These are phyloP conservation scores for Parazoanthus atlanticus DNA, from an alignment of 92 coral and sea anemone genomes.

Conservation along the genomic window DNA sequence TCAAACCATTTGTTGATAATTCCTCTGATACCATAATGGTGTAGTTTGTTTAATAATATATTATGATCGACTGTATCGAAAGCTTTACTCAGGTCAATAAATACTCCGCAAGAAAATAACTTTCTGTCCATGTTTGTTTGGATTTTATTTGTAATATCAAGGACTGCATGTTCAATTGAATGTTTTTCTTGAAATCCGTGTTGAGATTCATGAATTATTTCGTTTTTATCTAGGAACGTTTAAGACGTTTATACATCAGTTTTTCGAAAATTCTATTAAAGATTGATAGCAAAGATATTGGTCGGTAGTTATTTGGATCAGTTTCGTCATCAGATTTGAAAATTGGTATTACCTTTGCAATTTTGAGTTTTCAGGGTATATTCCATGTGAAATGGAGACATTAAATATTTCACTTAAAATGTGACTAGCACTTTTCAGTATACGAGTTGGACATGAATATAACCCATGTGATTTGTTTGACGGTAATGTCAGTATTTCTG, in stretches of 20 bases:
- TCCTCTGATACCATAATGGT: too few relatives aligned
- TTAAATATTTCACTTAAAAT: conserved; percentile 5
- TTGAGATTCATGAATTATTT: conserved; percentile 23
- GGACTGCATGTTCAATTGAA: conserved; percentile 35
- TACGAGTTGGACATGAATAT: not conserved
- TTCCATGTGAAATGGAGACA: not conserved
- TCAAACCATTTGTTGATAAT: too few relatives aligned
- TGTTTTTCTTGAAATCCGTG: conserved; percentile 33
- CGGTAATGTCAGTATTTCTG: not conserved
- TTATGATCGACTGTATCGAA: too few relatives aligned
- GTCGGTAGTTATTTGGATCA: conserved; percentile 36
- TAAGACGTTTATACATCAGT: too few relatives aligned
- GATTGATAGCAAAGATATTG: conserved; percentile 36
- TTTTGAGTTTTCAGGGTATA: conserved; percentile 28
- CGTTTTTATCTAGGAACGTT: not conserved
- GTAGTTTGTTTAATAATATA: too few relatives aligned
- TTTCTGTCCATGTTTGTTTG: too few relatives aligned
- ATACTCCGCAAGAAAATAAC: too few relatives aligned
- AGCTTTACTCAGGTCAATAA: too few relatives aligned
- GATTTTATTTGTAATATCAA: too few relatives aligned
- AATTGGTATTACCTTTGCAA: conserved; percentile 33
- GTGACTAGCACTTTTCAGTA: not conserved
- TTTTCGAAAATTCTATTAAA: conserved; percentile 12
- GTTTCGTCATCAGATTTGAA: conserved; percentile 10
- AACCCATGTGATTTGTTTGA: not conserved